Base-by-base conservation (phyloP, 2,888 invertebrate genomes). In the Epistrophe eligans region DNA sequence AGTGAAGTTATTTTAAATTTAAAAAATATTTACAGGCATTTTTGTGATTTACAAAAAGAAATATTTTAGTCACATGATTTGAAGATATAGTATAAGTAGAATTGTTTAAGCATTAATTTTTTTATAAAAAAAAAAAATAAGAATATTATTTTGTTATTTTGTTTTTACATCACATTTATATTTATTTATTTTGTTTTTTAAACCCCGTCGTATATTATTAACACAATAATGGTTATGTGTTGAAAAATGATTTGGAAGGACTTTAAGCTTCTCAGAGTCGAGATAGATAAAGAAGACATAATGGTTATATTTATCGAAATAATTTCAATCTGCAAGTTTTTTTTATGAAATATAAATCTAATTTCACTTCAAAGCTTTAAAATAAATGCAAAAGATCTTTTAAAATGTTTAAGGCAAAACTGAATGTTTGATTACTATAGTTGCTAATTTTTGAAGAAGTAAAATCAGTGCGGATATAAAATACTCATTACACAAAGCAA, bases 11-110 rank as follows among this genome's bases (percentile, higher is more conserved):
- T 40, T 64, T 45, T 35, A 35, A 76, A 24, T 66, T 58, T 70
- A n/a, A 66, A 76, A 74, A 2, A 64, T 84, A 84, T 84, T 79
- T 84, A 84, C 84, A 84, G 17, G 73, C 19, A 60, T 35, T 45
- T 52, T 66, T 32, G 76, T 80, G 83, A 64, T 79, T 71, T 64
- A 79, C 62, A 79, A 79, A 74, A 76, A 73, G 72, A 83, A 48
- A 79, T 64, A 62, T 48, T 57, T 77, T 64, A 32, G 57, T 62
- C 52, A 64, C 45, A 55, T 52, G 50, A 50, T 28, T 67, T 70
- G 13, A 70, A 67, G 58, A 70, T 43, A 48, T 35, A 0, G 4
- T 62, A 24, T 24, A 70, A 62, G 32, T 60, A 70, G 50, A 48
- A 58, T 17, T 58, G 13, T 38, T 48, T 55, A 50, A 40, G 40